A percentile compares a stretch with the other conserved stretches of the same genome.
These are phyloP conservation scores for Microtus montanus DNA, from an alignment of 2,113 vertebrate genomes.

Conservation along the genomic window DNA sequence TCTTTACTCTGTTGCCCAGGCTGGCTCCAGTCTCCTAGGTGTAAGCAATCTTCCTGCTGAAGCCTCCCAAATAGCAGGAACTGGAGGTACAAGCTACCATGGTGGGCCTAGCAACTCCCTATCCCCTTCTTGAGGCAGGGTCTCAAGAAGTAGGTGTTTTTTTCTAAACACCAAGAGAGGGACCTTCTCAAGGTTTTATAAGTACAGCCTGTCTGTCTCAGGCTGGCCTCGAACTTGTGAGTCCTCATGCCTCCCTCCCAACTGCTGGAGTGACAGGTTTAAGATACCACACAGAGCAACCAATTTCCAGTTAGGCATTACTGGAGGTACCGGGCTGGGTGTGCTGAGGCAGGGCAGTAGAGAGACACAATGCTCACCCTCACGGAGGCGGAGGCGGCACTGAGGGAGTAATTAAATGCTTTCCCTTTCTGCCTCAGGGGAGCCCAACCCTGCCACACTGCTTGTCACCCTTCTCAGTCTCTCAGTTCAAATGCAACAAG, in stretches of 20 bases:
- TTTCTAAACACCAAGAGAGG: not conserved
- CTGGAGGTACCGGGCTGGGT: not conserved
- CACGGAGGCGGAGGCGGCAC: not conserved
- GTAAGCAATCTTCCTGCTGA: not conserved
- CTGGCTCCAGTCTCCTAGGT: not conserved
- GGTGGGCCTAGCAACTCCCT: not conserved
- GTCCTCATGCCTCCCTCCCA: not conserved
- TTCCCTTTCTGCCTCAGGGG: not conserved
- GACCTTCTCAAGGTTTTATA: not conserved
- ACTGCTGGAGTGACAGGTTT: not conserved
- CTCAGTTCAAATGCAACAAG: not conserved
- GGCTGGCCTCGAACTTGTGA: not conserved
- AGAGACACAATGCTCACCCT: not conserved
- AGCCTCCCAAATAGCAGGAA: not conserved
- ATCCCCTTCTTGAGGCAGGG: not conserved
- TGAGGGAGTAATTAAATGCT: not conserved
- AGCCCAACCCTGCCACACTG: not conserved
- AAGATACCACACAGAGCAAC: not conserved
- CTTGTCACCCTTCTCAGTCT: not conserved
- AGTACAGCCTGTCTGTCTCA: not conserved
- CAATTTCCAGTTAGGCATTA: not conserved
- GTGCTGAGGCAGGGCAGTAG: not conserved
- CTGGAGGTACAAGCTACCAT: not conserved
- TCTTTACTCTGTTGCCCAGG: not conserved
- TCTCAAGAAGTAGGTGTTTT: not conserved